Percentiles rank a stretch among this genome's conserved stretches.
Conservation (phyloP, 2,113 vertebrate genomes). For the Hemiprocne comata region DNA sequence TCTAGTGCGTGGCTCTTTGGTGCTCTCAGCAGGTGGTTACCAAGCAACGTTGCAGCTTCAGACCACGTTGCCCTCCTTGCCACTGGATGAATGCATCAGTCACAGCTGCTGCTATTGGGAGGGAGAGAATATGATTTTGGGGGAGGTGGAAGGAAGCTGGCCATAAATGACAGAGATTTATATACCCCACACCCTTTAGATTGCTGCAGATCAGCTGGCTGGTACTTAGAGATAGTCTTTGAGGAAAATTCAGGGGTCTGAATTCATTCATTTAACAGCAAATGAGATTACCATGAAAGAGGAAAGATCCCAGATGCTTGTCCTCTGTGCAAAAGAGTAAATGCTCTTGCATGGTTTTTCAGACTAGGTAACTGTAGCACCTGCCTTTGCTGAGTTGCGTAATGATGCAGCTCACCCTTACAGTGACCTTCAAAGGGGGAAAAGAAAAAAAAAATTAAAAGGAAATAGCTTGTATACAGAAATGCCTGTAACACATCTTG, state of each 20-base stretch:
- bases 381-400: conserved; percentile 16
- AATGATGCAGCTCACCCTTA: conserved; percentile 20
- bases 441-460: not conserved
- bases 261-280: conserved; percentile 5
- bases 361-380: conserved; percentile 20
- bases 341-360: not conserved
- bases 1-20: not conserved
- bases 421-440: not conserved
- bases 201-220: not conserved
- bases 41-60: conserved; percentile 29
- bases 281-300: not conserved
- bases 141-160: not conserved
- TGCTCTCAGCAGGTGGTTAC: conserved; percentile 36
- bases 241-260: not conserved
- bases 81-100: not conserved
- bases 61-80: not conserved
- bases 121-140: not conserved
- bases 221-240: not conserved
- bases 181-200: not conserved
- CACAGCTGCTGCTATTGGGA: not conserved
- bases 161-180: not conserved
- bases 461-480: conserved; percentile 43
- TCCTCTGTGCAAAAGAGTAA: not conserved
- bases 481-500: conserved; percentile 25
- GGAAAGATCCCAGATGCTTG: conserved; percentile 1